phyloP scores from a whole-genome alignment of 2,113 vertebrate genomes.

The Girardinichthys multiradiatus region DNA sequence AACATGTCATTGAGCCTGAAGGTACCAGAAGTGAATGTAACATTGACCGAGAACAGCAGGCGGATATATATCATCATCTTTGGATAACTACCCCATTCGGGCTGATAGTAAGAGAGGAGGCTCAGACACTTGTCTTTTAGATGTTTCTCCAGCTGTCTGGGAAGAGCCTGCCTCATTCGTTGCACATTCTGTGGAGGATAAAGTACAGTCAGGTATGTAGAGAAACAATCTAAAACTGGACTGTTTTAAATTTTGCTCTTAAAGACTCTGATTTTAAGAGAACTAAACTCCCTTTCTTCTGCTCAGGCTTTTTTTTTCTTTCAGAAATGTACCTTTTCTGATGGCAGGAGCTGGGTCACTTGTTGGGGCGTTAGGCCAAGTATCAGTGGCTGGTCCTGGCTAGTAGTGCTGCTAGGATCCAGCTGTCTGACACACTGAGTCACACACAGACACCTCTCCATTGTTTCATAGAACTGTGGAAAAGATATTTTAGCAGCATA shows the following conservation, averaged over 20 bases:
- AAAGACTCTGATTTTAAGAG: too few relatives aligned
- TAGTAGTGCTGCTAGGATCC: conserved; percentile 56
- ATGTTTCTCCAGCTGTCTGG: conserved; percentile 80
- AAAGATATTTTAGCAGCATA: background rate
- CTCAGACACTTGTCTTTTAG: conserved; percentile 83
- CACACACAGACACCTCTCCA: conserved; percentile 84
- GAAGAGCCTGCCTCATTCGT: conserved; percentile 79
- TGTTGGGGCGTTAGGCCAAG: conserved; percentile 78
- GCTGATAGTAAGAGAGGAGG: conserved; percentile 84
- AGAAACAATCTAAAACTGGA: background rate
- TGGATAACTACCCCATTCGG: conserved; percentile 79
- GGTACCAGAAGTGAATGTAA: too few relatives aligned
- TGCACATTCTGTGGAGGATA: conserved; percentile 74
- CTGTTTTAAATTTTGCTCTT: too few relatives aligned
- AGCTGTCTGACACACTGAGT: conserved; percentile 79
- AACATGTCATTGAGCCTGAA: background rate
- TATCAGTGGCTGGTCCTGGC: conserved; percentile 60
- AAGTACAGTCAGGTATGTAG: background rate
- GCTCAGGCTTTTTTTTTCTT: background rate
- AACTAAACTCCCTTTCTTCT: too few relatives aligned
- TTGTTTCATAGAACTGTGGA: conserved; percentile 80
- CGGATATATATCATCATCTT: background rate
- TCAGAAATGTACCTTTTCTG: conserved; percentile 65
- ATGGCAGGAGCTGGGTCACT: conserved; percentile 80
- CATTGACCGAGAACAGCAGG: background rate